These are phyloP conservation scores for Arenaria interpres DNA, from an alignment of 2,113 vertebrate genomes.

Conservation along the genomic window DNA sequence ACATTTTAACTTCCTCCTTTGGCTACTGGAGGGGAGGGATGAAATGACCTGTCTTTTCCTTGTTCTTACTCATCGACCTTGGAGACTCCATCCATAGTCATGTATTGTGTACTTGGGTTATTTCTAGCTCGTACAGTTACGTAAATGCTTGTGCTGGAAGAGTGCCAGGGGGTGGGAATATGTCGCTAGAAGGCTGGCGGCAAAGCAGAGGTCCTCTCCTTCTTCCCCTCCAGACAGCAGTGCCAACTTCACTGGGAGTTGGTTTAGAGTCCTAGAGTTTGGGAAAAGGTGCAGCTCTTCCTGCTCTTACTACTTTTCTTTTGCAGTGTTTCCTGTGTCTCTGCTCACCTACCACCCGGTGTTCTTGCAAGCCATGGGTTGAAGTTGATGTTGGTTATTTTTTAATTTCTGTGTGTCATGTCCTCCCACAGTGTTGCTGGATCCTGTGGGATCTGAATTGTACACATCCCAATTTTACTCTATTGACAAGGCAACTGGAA, in stretches of 20 bases:
- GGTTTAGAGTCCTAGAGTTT: neutral
- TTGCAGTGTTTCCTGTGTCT: neutral
- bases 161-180: neutral
- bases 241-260: neutral
- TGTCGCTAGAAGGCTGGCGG: neutral
- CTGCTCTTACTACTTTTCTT: neutral
- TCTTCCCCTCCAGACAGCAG: neutral
- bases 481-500: neutral
- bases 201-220: neutral
- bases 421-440: neutral
- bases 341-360: neutral
- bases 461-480: neutral
- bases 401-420: neutral
- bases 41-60: neutral
- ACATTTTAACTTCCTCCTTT: neutral
- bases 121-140: neutral
- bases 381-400: neutral
- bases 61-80: neutral
- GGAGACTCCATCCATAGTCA: neutral
- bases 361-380: neutral
- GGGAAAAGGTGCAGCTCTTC: neutral
- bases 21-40: neutral
- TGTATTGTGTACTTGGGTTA: neutral
- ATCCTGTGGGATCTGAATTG: neutral
- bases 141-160: neutral